Evolutionary conservation across 2,888 invertebrate species (phyloP), one percentile per base, ranked within the genome.

Genomic region (Lingula anatina): DNA sequence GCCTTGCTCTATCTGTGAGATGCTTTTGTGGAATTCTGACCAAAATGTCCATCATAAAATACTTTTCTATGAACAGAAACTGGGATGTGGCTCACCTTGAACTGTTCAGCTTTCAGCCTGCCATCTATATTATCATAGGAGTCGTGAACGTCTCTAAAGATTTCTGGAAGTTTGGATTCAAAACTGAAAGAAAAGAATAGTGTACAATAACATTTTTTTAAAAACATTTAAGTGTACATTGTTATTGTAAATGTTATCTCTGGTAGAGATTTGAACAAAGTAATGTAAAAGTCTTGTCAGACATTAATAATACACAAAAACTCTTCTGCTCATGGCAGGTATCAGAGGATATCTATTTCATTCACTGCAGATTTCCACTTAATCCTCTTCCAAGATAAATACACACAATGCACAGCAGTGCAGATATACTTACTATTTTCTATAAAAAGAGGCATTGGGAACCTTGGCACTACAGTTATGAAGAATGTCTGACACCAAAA

Each of bases 381-480:
- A n/a, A n/a, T n/a, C n/a, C n/a, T n/a, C n/a, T n/a, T n/a, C n/a
- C n/a, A n/a, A n/a, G n/a, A n/a, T n/a, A n/a, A n/a, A n/a, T n/a
- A n/a, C n/a, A n/a, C n/a, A n/a, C n/a, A n/a, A n/a, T n/a, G n/a
- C n/a, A n/a, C n/a, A n/a, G n/a, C n/a, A n/a, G n/a, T n/a, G n/a
- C n/a, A n/a, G n/a, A n/a, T n/a, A n/a, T n/a, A 70, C 76, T 70
- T 73, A 80, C 76, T 71, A 73, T 62, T 77, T 77, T 51, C 81
- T 71, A 70, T 89, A 99, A 68, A 89, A 92, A 46, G 93, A 93
- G 1, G 95, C 97, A 79, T 97, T 95, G 40, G 90, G 88, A 25
- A 97, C 88, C 83, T 94, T 94, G 5, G 93, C 91, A 55, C 90
- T 90, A 71, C 95, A 94, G 78, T 99, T 99, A 77, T 96, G 92